Percentiles rank a stretch among this genome's conserved stretches.
Evolutionary conservation across 2,797 vertebrate genomes (phyloP).

Genomic region (Cuniculus paca): DNA sequence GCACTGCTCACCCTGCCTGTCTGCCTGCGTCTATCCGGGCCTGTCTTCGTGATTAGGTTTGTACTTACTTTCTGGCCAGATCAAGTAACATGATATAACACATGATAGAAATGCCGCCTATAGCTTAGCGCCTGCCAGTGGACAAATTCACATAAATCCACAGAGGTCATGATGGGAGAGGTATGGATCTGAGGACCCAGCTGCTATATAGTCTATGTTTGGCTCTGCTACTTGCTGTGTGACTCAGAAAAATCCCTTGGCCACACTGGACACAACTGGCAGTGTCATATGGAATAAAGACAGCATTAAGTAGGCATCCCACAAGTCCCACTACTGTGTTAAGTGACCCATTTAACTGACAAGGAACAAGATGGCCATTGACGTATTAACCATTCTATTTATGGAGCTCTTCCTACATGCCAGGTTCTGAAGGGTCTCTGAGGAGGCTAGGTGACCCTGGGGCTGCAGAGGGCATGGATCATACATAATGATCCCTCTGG

Average conservation of each 20-base stretch:
- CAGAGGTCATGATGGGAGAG: neutral
- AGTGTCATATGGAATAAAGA: neutral
- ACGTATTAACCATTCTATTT: neutral
- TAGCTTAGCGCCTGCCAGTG: neutral
- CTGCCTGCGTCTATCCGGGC: neutral
- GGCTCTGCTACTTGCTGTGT: neutral
- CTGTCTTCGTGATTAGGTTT: neutral
- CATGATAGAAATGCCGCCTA: neutral
- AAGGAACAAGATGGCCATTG: neutral
- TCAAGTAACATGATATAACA: neutral
- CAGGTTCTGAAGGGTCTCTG: neutral
- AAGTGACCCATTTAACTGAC: neutral
- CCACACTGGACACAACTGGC: neutral
- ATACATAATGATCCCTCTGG: neutral
- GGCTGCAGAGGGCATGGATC: neutral
- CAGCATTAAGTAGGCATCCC: neutral
- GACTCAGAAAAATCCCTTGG: neutral
- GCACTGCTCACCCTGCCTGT: neutral
- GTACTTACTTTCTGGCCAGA: neutral
- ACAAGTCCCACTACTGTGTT: neutral
- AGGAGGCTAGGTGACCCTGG: neutral
- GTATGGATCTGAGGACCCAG: neutral
- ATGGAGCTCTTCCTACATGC: neutral
- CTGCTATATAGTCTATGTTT: neutral
- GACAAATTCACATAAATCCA: neutral